These are phyloP conservation scores for Artemia franciscana DNA, from an alignment of 1,140 invertebrate species.

Conservation along the genomic window DNA sequence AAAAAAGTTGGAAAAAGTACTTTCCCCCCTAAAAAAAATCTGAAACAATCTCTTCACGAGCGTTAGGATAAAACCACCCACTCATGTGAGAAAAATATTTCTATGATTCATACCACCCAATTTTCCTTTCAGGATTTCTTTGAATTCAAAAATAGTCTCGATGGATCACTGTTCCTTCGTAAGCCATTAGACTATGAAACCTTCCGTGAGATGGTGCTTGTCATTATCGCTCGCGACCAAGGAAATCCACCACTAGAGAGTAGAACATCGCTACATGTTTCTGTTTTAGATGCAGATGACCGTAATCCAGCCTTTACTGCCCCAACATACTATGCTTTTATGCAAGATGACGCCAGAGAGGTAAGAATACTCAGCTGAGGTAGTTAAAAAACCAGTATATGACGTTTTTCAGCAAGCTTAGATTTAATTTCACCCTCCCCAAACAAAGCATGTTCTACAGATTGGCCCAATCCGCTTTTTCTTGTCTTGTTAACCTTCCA, in stretches of 20 bases:
- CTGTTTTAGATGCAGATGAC: conserved; percentile 71
- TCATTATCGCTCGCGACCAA: conserved; percentile 33
- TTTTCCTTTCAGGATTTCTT: conserved; percentile 4
- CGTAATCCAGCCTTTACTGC: conserved; percentile 60
- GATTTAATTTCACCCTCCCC: too few relatives aligned
- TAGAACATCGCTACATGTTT: conserved; percentile 45
- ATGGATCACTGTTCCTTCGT: conserved; percentile 1
- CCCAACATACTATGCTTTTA: conserved; percentile 43
- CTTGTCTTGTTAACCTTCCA: too few relatives aligned
- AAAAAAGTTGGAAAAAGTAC: too few relatives aligned
- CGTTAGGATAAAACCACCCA: too few relatives aligned
- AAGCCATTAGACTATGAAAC: conserved; percentile 1
- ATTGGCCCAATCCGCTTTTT: too few relatives aligned
- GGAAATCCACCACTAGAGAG: conserved; percentile 47
- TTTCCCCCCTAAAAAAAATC: too few relatives aligned
- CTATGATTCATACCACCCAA: background rate
- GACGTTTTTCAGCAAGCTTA: too few relatives aligned
- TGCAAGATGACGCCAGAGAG: conserved; percentile 34
- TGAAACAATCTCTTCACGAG: too few relatives aligned
- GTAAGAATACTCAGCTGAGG: conserved; percentile 23
- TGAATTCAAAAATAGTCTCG: conserved; percentile 7
- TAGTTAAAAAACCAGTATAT: too few relatives aligned
- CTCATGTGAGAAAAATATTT: background rate
- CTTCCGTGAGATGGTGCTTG: conserved; percentile 19
- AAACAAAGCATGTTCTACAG: too few relatives aligned